Conservation (phyloP, 2,797 vertebrate species). For the Gallinago stenura region DNA sequence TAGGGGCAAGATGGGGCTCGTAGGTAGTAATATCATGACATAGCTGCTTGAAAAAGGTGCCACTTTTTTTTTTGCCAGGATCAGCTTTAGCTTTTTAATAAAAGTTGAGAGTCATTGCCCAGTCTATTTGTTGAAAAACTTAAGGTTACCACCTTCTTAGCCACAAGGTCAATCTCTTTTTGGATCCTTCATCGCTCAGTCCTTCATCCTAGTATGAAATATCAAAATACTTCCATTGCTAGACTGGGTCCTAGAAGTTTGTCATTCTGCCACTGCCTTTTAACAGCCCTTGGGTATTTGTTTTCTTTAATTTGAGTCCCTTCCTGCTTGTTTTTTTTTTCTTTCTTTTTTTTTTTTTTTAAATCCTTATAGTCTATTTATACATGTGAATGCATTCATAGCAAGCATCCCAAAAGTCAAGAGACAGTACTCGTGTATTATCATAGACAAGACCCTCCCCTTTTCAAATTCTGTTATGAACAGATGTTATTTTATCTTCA, state of each 20-base stretch:
- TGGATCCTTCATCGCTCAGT: not conserved
- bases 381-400: not conserved
- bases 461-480: not conserved
- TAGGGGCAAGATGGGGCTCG: not conserved
- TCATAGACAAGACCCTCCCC: not conserved
- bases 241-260: not conserved
- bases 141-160: not conserved
- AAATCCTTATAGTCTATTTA: not conserved
- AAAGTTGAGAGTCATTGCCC: not conserved
- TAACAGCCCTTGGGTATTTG: not conserved
- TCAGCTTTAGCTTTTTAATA: not conserved
- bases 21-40: not conserved
- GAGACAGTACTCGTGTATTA: not conserved
- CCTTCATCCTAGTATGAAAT: not conserved
- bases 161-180: not conserved
- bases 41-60: not conserved
- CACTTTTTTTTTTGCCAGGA: not conserved
- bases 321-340: not conserved
- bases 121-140: not conserved
- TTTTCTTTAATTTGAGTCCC: not conserved
- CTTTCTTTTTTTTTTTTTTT: not conserved
- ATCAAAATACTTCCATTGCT: not conserved
- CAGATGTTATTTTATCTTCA: constrained; percentile 19
- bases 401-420: not conserved
- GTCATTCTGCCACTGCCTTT: not conserved